A percentile compares a stretch with the other conserved stretches of the same genome.
These are phyloP conservation scores for Molossus alvarezi DNA, from an alignment of 2,797 vertebrate genomes.

Conservation along the genomic window DNA sequence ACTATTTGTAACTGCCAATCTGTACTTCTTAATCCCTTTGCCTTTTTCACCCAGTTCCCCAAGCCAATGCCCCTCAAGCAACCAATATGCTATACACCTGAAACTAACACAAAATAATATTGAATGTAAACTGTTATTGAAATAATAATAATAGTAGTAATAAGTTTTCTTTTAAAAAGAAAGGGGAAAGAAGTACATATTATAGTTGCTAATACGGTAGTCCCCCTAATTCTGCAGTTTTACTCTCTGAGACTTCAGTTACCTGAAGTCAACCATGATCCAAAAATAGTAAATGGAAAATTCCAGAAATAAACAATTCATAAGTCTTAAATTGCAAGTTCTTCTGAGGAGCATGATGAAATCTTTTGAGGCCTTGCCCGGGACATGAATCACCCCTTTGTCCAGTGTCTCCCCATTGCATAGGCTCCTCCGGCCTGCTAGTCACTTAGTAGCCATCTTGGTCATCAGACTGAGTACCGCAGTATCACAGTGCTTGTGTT, in stretches of 20 bases:
- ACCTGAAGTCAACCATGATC: neutral
- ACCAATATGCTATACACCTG: neutral
- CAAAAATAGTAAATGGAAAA: neutral
- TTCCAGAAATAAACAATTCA: neutral
- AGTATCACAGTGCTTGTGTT: neutral
- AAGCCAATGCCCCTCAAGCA: neutral
- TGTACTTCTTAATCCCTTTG: neutral
- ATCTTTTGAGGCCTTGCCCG: neutral
- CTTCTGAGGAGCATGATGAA: neutral
- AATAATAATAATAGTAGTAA: neutral
- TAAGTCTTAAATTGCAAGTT: neutral
- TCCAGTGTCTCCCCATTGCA: rapidly evolving
- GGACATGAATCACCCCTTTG: neutral
- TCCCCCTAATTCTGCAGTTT: neutral
- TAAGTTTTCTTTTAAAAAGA: neutral
- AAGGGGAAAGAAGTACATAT: neutral
- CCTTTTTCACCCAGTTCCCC: neutral
- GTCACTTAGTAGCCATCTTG: neutral
- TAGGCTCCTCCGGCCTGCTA: too few relatives aligned
- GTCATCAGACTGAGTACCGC: neutral
- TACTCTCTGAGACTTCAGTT: neutral
- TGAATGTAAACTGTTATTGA: neutral
- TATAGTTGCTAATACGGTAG: neutral
- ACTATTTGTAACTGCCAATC: neutral
- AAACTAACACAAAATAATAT: neutral